These are phyloP conservation scores for Dendroctonus valens DNA, from an alignment of 1,140 invertebrate species.

Conservation along the genomic window DNA sequence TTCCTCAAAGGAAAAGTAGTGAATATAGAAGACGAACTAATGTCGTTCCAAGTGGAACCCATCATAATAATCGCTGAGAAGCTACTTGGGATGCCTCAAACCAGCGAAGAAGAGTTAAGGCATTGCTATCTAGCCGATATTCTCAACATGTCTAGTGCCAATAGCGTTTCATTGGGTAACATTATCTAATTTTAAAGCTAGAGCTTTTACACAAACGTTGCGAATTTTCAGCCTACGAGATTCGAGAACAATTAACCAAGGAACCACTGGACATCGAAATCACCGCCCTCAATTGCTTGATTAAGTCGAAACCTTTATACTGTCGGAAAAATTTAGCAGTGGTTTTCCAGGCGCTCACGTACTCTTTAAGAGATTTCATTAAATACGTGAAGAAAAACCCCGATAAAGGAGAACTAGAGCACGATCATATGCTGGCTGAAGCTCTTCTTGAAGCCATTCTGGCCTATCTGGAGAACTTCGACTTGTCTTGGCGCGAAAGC, in stretches of 20 bases:
- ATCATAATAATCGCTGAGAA: conserved; percentile 27
- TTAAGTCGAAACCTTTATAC: conserved; percentile 27
- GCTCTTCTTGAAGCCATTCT: conserved; percentile 22
- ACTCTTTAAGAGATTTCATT: conserved; percentile 22
- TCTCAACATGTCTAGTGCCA: conserved; percentile 12
- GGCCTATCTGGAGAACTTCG: conserved; percentile 27
- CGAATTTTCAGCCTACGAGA: conserved; percentile 26
- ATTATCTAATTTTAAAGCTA: background rate
- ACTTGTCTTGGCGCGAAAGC: conserved; percentile 32
- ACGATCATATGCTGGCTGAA: conserved; percentile 16
- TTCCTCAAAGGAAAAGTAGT: conserved; percentile 25
- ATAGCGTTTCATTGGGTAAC: conserved; percentile 17
- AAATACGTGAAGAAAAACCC: conserved; percentile 11
- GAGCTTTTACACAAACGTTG: background rate
- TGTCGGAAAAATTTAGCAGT: conserved; percentile 23
- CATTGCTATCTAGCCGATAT: conserved; percentile 25
- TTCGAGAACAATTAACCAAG: conserved; percentile 14
- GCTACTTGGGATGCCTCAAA: conserved; percentile 17
- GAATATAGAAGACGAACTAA: conserved; percentile 30
- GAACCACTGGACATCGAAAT: conserved; percentile 19
- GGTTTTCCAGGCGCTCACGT: conserved; percentile 24
- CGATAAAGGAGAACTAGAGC: background rate
- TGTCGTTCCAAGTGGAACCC: conserved; percentile 28
- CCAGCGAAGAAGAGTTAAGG: conserved; percentile 20
- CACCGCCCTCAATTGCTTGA: conserved; percentile 15